phyloP scores from a whole-genome alignment of 2,797 vertebrate species.

The Phyllotis vaccarum region DNA sequence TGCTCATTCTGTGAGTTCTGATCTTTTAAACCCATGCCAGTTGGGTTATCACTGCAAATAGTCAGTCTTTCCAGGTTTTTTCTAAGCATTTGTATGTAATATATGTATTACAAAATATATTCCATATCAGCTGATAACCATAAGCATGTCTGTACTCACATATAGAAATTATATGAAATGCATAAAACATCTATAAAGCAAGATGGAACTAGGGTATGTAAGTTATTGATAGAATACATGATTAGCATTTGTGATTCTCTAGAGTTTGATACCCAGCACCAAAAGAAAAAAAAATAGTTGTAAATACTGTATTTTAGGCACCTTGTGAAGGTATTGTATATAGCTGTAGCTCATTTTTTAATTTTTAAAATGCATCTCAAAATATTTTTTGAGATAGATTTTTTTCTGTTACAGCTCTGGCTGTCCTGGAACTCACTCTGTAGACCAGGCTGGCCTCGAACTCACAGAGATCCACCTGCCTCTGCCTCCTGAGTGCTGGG shows the following conservation, averaged over 20 bases:
- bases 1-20: neutral
- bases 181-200: neutral
- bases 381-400: neutral
- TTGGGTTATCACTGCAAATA: neutral
- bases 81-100: neutral
- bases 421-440: neutral
- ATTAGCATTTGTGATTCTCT: neutral
- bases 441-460: neutral
- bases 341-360: neutral
- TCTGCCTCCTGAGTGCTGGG: neutral
- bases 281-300: neutral
- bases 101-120: neutral
- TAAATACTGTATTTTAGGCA: neutral
- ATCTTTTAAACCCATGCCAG: neutral
- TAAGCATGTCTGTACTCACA: neutral
- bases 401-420: neutral
- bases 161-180: neutral
- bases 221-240: neutral
- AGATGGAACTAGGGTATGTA: neutral
- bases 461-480: neutral
- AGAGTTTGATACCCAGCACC: neutral
- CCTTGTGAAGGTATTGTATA: neutral
- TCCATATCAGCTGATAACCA: neutral
- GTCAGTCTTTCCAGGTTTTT: neutral
- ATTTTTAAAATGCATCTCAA: neutral